Evolutionary conservation across 2,113 vertebrate genomes (phyloP).

Genomic region (Entomyzon cyanotis): DNA sequence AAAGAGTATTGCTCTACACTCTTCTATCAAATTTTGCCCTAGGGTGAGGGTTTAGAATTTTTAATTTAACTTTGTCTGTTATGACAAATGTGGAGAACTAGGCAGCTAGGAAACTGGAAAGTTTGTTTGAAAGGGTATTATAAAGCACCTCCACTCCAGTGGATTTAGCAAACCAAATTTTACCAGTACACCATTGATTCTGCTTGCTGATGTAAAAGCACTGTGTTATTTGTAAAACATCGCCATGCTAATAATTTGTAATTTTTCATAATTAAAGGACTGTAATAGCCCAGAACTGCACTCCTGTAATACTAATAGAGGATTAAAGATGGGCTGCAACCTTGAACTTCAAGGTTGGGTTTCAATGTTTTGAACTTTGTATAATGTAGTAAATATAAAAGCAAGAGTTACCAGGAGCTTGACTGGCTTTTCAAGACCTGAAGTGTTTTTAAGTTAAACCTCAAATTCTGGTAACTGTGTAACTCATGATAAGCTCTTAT

Average conservation of each 20-base stretch:
- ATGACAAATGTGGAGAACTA: constrained; percentile 8
- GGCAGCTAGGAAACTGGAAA: constrained; percentile 5
- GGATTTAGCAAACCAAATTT: constrained; percentile 13
- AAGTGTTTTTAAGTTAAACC: neutral
- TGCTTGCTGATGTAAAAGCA: neutral
- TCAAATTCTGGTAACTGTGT: neutral
- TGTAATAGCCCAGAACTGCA: neutral
- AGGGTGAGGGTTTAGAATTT: constrained; percentile 31
- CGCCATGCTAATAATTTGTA: neutral
- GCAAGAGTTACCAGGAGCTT: neutral
- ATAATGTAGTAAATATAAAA: neutral
- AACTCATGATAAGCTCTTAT: neutral
- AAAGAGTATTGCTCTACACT: neutral
- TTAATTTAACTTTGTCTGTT: constrained; percentile 45
- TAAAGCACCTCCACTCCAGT: neutral
- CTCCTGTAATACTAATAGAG: neutral
- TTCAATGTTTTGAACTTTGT: neutral
- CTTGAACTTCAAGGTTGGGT: neutral
- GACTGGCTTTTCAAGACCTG: neutral
- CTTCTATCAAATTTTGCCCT: constrained; percentile 22
- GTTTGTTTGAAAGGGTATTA: constrained; percentile 16
- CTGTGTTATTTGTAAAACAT: neutral
- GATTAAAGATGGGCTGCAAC: neutral
- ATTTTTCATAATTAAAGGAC: neutral
- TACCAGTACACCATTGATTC: neutral